Percentiles rank a stretch among this genome's conserved stretches.
Evolutionary conservation across 2,888 invertebrate genomes (phyloP).

Genomic region (Phaonia tiefii): DNA sequence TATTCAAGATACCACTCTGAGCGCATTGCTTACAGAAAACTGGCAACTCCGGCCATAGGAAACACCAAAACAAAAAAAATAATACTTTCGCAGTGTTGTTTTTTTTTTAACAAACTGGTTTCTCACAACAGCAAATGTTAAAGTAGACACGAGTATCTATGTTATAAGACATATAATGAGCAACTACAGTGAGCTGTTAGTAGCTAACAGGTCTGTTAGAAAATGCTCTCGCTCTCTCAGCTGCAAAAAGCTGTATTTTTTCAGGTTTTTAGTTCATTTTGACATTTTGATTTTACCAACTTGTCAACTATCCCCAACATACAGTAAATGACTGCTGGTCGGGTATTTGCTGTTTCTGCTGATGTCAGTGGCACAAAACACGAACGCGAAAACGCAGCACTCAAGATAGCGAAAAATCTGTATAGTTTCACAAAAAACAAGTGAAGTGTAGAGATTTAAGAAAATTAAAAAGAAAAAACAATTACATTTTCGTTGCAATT

Average conservation of each 20-base stretch:
- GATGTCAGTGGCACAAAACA: conserved; percentile 46
- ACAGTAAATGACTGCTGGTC: conserved; percentile 40
- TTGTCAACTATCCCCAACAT: neutral
- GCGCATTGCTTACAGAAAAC: too few relatives aligned
- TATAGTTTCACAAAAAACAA: neutral
- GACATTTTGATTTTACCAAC: conserved; percentile 38
- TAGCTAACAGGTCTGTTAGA: too few relatives aligned
- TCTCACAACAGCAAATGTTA: neutral
- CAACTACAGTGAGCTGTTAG: neutral
- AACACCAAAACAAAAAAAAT: too few relatives aligned
- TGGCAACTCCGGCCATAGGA: too few relatives aligned
- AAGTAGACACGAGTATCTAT: neutral
- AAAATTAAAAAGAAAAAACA: neutral
- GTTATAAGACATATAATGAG: neutral
- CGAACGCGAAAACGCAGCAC: conserved; percentile 33
- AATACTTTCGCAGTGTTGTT: too few relatives aligned
- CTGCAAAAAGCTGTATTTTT: conserved; percentile 42
- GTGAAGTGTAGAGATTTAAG: neutral
- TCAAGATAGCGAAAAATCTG: conserved; percentile 39
- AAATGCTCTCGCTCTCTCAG: neutral
- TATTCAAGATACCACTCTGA: too few relatives aligned
- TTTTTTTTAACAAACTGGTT: too few relatives aligned
- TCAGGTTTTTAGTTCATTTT: conserved; percentile 28
- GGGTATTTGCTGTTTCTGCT: conserved; percentile 24
- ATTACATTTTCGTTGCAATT: neutral